Conservation (phyloP, 2,113 vertebrate species). For the Sapayoa aenigma region DNA sequence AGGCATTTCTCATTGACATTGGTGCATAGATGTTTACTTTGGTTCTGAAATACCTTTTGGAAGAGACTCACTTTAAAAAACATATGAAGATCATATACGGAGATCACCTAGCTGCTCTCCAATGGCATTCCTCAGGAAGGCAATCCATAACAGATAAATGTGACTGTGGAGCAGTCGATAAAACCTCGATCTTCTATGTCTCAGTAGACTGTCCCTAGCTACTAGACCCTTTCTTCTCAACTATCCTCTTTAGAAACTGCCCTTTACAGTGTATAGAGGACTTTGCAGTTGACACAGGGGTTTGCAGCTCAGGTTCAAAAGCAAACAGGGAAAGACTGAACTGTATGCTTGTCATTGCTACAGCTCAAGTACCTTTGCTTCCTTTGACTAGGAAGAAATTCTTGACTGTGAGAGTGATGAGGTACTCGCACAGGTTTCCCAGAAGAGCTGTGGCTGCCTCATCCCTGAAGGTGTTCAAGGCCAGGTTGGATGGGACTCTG, state of each 20-base stretch:
- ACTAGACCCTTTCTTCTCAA: neutral
- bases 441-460: fast-evolving
- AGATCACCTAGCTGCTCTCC: neutral
- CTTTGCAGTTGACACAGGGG: neutral
- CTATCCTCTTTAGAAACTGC: neutral
- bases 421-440: neutral
- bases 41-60: neutral
- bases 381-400: neutral
- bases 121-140: neutral
- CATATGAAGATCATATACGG: neutral
- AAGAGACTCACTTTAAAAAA: neutral
- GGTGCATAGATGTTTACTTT: neutral
- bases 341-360: fast-evolving
- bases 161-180: neutral
- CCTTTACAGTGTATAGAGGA: neutral
- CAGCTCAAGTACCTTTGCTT: fast-evolving
- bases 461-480: neutral
- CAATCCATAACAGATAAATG: neutral
- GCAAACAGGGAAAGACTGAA: neutral
- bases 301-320: neutral
- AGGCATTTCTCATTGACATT: neutral
- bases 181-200: neutral
- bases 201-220: neutral
- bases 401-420: neutral
- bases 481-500: neutral